These are phyloP conservation scores for Luidia sarsii DNA, from an alignment of 53 echinoderm and acorn worm genomes.

Conservation along the genomic window DNA sequence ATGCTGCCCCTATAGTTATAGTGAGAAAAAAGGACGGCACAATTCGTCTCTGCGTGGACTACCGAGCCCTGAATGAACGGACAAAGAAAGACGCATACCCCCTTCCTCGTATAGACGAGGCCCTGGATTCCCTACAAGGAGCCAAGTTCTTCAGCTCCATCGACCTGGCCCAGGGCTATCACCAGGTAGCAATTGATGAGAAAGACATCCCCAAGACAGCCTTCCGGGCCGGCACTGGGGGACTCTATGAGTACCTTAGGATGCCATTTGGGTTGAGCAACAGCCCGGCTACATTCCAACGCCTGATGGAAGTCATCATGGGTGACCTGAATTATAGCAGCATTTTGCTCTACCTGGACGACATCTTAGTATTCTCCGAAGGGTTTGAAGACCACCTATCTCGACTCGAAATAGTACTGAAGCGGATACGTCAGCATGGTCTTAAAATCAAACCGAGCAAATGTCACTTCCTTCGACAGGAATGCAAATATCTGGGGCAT, in stretches of 20 bases:
- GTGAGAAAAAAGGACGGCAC: constrained; percentile 28
- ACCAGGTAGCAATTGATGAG: constrained; percentile 9
- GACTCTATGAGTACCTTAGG: constrained; percentile 14
- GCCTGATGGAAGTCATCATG: constrained; percentile 17
- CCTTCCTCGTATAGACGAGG: constrained; percentile 16
- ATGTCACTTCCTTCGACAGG: not conserved
- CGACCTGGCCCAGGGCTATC: constrained; percentile 43
- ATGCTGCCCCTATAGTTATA: constrained; percentile 61
- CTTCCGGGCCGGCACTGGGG: constrained; percentile 39
- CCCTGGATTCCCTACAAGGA: constrained; percentile 21
- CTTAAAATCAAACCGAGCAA: constrained; percentile 17
- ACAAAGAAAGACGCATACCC: constrained; percentile 27
- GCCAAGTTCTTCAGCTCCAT: constrained; percentile 42
- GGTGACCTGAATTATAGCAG: constrained; percentile 21
- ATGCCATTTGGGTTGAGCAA: no score
- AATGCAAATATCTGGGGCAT: not conserved
- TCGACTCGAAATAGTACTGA: constrained; percentile 5
- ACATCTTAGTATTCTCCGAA: constrained; percentile 14
- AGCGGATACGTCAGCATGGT: not conserved
- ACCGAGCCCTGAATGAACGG: not conserved
- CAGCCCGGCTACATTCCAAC: constrained; percentile 24
- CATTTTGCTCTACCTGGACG: constrained; percentile 19
- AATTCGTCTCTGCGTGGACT: constrained; percentile 21
- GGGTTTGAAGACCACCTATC: constrained; percentile 4
- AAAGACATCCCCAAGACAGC: constrained; percentile 32